Evolutionary conservation across 2,113 vertebrate species (phyloP), one percentile per base, ranked within the genome.

Genomic region (Callipepla squamata): DNA sequence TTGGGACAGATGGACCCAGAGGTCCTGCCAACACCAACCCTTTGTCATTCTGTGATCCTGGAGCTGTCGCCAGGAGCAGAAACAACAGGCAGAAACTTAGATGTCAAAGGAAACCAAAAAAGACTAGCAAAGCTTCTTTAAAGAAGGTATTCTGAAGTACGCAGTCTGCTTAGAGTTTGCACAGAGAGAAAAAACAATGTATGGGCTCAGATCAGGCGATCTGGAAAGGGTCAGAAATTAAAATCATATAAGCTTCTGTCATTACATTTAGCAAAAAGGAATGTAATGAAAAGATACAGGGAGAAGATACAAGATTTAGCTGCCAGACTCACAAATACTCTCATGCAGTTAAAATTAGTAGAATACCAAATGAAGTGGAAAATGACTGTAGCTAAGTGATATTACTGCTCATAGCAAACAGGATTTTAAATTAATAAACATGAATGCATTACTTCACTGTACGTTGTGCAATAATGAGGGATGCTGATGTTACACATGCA

Each of bases 371-470:
- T 93, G 70, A 94, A 95, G 93, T 93, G 78, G 92, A 96, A 97
- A 98, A 94, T 93, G 5, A 93, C 55, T 93, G 68, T 80, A 82
- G 72, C 78, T 94, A 93, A 96, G 55, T 86, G 88, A 94, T 92
- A 90, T 76, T 74, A 79, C 72, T 94, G 51, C 58, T 96, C 74
- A 90, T 36, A 93, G n/a, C 74, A 96, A 94, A 79, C 50, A 89
- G 32, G 51, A 90, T 94, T 89, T 90, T 57, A 95, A 96, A 93
- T 96, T 95, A 97, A 94, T 95, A 96, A 97, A 94, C 65, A 95
- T 75, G 73, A 89, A 92, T 84, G 85, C 89, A 95, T 94, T 96
- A 87, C 77, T 89, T 50, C 25, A 76, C 40, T 91, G 83, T 82
- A 92, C 87, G 44, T 14, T 61, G 63, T 61, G 44, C 28, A 77